A percentile compares a stretch with the other conserved stretches of the same genome.
Evolutionary conservation across 2,888 invertebrate genomes (phyloP).

Genomic region (Ypsolopha sequella): DNA sequence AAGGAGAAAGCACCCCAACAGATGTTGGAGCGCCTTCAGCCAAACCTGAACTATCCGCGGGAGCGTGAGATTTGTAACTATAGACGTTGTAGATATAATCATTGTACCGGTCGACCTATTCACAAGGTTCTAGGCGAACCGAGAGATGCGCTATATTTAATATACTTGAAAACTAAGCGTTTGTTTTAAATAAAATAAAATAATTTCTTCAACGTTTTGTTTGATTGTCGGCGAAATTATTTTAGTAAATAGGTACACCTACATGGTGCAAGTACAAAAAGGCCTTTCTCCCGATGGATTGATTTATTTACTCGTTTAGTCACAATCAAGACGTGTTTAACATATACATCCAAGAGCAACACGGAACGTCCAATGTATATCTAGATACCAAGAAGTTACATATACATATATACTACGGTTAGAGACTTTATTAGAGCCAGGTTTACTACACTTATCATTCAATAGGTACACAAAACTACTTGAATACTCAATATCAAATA

Average conservation of each 20-base stretch:
- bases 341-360: slow-evolving; percentile 27
- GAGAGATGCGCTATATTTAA: background rate
- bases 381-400: slow-evolving; percentile 20
- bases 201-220: background rate
- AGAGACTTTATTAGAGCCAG: too few species aligned
- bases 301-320: slow-evolving; percentile 18
- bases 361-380: slow-evolving; percentile 9
- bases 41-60: slow-evolving; percentile 20
- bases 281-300: background rate
- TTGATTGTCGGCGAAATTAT: background rate
- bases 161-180: background rate
- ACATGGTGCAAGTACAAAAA: background rate
- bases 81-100: too few species aligned
- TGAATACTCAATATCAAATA: slow-evolving; percentile 26
- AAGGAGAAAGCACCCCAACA: slow-evolving; percentile 11
- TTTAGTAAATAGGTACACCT: background rate
- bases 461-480: slow-evolving; percentile 14
- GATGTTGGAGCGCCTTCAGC: slow-evolving; percentile 35
- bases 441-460: slow-evolving; percentile 9
- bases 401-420: too few species aligned
- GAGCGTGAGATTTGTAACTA: background rate
- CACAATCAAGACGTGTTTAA: slow-evolving; percentile 27
- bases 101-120: too few species aligned
- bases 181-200: background rate
- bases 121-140: too few species aligned